Evolutionary conservation across 2,113 vertebrate species (phyloP).

Genomic region (Pionites leucogaster): DNA sequence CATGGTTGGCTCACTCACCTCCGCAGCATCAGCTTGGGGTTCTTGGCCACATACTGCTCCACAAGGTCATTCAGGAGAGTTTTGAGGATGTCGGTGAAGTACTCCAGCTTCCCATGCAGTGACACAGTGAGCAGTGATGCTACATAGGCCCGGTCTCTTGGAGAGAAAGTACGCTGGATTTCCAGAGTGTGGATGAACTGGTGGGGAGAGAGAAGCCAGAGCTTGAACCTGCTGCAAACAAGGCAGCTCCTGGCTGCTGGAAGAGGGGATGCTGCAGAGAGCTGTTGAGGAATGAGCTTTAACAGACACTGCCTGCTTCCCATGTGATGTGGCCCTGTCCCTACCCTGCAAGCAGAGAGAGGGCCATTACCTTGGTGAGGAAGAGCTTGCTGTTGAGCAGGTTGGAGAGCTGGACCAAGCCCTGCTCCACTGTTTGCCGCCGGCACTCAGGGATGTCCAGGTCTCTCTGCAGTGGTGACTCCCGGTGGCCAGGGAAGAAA

Average conservation of each 20-base stretch:
- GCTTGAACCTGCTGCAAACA: not conserved
- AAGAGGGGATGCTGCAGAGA: not conserved
- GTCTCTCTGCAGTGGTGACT: conserved; percentile 90
- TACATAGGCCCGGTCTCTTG: conserved; percentile 92
- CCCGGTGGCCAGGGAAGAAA: conserved; percentile 95
- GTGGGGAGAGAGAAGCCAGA: not conserved
- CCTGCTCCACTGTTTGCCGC: conserved; percentile 93
- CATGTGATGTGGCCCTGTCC: not conserved
- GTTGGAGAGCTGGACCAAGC: conserved; percentile 95
- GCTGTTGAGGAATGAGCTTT: not conserved
- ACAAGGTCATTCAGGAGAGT: conserved; percentile 94
- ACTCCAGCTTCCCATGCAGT: conserved; percentile 93
- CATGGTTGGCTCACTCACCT: conserved; percentile 73
- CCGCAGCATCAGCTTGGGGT: conserved; percentile 97
- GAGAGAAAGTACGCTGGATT: conserved; percentile 94
- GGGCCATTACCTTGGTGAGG: conserved; percentile 89
- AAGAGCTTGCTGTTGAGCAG: conserved; percentile 99
- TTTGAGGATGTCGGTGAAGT: conserved; percentile 97
- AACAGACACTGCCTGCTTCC: not conserved
- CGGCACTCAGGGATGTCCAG: conserved; percentile 93
- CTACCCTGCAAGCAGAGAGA: not conserved
- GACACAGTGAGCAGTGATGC: conserved; percentile 94
- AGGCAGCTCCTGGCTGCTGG: not conserved
- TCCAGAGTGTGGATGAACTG: conserved; percentile 97
- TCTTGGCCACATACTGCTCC: conserved; percentile 97